Evolutionary conservation across 2,888 invertebrate species (phyloP).

Genomic region (Drosophila anomalata): DNA sequence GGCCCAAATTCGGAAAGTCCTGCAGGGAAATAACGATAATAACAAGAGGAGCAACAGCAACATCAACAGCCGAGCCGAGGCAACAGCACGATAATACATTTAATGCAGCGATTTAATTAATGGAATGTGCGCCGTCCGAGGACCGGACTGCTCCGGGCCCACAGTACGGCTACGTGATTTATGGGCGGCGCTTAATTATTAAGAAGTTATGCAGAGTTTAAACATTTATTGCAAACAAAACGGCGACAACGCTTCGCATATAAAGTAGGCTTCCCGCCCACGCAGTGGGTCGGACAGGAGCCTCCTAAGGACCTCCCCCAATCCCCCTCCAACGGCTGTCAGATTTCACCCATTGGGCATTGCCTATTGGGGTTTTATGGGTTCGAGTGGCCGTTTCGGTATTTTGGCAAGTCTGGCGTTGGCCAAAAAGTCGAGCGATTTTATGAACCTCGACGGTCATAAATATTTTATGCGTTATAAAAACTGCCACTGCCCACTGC

Average conservation of each 20-base stretch:
- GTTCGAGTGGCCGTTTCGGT: conserved; percentile 35
- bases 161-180: conserved; percentile 56
- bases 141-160: conserved; percentile 15
- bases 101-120: conserved; percentile 61
- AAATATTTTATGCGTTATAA: conserved; percentile 75
- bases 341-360: conserved; percentile 35
- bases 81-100: conserved; percentile 49
- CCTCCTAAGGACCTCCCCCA: background rate
- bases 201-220: conserved; percentile 74
- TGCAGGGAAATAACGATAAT: conserved; percentile 34
- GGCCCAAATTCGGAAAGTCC: conserved; percentile 28
- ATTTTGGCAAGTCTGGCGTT: conserved; percentile 46
- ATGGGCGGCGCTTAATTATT: conserved; percentile 72
- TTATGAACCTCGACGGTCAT: conserved; percentile 62
- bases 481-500: conserved; percentile 42
- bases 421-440: conserved; percentile 40
- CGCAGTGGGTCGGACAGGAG: conserved; percentile 1
- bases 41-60: conserved; percentile 21
- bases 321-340: conserved; percentile 16
- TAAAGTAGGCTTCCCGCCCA: conserved; percentile 36
- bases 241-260: conserved; percentile 66
- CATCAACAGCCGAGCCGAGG: background rate
- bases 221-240: conserved; percentile 73
- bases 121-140: conserved; percentile 38
- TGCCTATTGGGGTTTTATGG: conserved; percentile 54